Conservation (phyloP, 2,113 vertebrate genomes). For the Microcebus ravelobensis region DNA sequence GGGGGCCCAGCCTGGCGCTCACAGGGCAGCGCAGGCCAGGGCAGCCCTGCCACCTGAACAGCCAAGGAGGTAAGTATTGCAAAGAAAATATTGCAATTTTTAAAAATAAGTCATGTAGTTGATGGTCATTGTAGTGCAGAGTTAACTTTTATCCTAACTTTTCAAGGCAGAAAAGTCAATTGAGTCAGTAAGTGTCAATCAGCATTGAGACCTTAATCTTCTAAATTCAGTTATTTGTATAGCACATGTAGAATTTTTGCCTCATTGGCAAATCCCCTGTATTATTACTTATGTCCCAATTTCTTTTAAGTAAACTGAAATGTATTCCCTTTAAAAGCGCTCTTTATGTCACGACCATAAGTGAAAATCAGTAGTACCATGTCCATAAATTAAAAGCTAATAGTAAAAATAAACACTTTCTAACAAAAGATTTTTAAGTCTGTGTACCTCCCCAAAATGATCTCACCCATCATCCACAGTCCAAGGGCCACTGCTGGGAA, state of each 20-base stretch:
- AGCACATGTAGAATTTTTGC: not conserved
- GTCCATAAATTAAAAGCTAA: not conserved
- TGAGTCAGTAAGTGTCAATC: not conserved
- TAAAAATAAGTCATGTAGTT: not conserved
- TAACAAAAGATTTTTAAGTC: not conserved
- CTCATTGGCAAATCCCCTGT: not conserved
- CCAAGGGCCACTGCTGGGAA: not conserved
- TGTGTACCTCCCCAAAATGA: not conserved
- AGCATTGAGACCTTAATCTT: not conserved
- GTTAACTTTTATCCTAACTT: not conserved
- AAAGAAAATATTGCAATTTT: not conserved
- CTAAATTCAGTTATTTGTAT: not conserved
- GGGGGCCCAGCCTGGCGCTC: not conserved
- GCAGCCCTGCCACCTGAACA: not conserved
- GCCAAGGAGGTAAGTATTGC: not conserved
- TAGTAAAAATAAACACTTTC: not conserved
- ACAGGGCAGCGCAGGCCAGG: fast-evolving
- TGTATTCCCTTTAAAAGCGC: not conserved
- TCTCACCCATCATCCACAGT: not conserved
- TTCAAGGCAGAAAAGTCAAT: not conserved
- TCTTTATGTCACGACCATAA: not conserved
- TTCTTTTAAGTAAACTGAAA: not conserved
- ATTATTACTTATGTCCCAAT: not conserved
- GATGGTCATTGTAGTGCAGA: not conserved
- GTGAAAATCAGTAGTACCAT: not conserved